Base-by-base conservation (phyloP, 2,888 invertebrate species). In the Cantharis lateralis region DNA sequence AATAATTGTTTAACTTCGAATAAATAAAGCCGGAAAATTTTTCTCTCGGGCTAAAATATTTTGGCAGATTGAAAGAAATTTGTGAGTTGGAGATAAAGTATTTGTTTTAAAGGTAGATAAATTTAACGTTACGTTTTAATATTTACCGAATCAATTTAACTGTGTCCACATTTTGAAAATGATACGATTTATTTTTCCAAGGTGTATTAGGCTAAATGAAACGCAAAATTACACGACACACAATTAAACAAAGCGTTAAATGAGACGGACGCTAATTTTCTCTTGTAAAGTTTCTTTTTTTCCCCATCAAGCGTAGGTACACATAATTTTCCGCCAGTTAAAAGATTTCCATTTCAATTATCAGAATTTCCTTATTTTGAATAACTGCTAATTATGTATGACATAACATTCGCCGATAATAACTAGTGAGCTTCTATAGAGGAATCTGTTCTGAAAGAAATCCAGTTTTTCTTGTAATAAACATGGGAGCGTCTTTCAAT, bases 251-350 rank as follows among this genome's bases (percentile, higher is more conserved):
- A 69, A 77, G 73, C 75, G 79, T 79, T 80, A 80, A 79, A 80
- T 80, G 80, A 78, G 77, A 78, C 80, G 80, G 74, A 71, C 74
- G 78, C 78, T 80, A 80, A 80, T 79, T 80, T 79, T 76, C 79
- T 80, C 79, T 74, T 80, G 80, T 78, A 80, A 80, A 80, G 78
- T 78, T 76, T 79, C 78, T 80, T 80, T 80, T 79, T 75, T 48
- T 70, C 20, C 77, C 61, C 63, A n/a, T n/a, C n/a, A 63, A 71
- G 68, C 74, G 68, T 71, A 70, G 26, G 26, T 28, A 28, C 68
- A 68, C 64, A 71, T 74, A 64, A 74, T 71, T 68, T 70, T 72
- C 61, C 48, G 32, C 48, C 71, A 62, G 63, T 68, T 20, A 26
- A 70, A 70, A 70, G 9, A 26, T 18, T 70, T 48, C 48, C 1